These are phyloP conservation scores for Chlorops oryzae DNA, from an alignment of 1,140 invertebrate species.

Conservation along the genomic window DNA sequence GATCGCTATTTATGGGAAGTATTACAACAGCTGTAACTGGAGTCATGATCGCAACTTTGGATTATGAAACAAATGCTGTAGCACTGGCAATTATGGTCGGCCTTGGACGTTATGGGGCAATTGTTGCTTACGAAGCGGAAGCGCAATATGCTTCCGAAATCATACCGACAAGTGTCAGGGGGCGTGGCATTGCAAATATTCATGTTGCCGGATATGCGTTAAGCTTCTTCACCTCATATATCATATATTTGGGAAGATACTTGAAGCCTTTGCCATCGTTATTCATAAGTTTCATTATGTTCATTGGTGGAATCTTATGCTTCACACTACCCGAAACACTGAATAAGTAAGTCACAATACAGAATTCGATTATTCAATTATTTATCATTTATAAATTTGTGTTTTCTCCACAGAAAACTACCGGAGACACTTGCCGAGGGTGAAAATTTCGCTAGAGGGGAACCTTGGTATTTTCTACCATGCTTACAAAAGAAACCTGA, in stretches of 20 bases:
- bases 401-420: conserved; percentile 30
- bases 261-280: conserved; percentile 53
- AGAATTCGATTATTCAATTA: background rate
- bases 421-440: conserved; percentile 55
- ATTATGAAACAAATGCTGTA: conserved; percentile 20
- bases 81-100: conserved; percentile 44
- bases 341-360: conserved; percentile 35
- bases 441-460: conserved; percentile 53
- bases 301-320: conserved; percentile 52
- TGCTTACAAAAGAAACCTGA: no score
- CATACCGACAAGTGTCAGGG: conserved; percentile 59
- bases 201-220: conserved; percentile 54
- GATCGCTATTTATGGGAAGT: conserved; percentile 51
- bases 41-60: conserved; percentile 33
- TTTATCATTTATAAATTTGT: background rate
- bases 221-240: conserved; percentile 37
- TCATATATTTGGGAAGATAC: conserved; percentile 45
- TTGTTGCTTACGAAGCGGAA: conserved; percentile 58
- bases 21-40: conserved; percentile 48
- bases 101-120: conserved; percentile 55
- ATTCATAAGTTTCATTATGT: conserved; percentile 52
- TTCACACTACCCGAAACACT: conserved; percentile 60
- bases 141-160: conserved; percentile 61
- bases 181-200: conserved; percentile 52
- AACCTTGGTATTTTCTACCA: conserved; percentile 42